Conservation (phyloP, 1,140 invertebrate genomes). For the Epicauta chinensis region DNA sequence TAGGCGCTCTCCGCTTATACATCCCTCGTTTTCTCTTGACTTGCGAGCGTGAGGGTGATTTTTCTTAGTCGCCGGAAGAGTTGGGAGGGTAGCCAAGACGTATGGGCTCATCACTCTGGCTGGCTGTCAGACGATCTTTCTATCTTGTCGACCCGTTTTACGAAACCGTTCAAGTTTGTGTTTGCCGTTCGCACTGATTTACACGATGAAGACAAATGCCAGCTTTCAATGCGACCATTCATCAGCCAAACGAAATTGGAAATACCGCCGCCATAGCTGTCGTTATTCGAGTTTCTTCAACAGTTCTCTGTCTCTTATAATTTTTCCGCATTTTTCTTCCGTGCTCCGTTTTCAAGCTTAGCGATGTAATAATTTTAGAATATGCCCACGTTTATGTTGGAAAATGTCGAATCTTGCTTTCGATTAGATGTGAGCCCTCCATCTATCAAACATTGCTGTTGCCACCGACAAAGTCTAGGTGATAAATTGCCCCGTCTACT, state of each 20-base stretch:
- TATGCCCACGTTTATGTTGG: not conserved
- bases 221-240: constrained; percentile 16
- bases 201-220: constrained; percentile 32
- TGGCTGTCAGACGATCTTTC: constrained; percentile 37
- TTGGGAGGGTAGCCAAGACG: constrained; percentile 31
- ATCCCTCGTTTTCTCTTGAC: constrained; percentile 30
- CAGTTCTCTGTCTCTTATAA: not conserved
- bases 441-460: constrained; percentile 4
- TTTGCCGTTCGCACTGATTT: constrained; percentile 37
- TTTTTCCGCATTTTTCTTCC: not conserved
- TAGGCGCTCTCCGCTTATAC: constrained; percentile 27
- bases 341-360: not conserved
- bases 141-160: constrained; percentile 32
- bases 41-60: constrained; percentile 34
- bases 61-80: constrained; percentile 28
- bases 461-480: constrained; percentile 6
- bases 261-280: constrained; percentile 2
- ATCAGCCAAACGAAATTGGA: constrained; percentile 13
- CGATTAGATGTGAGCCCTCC: not conserved
- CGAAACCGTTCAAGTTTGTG: constrained; percentile 35
- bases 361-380: not conserved
- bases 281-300: not conserved
- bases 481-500: constrained; percentile 12
- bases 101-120: constrained; percentile 37
- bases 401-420: not conserved